Evolutionary conservation across 2,113 vertebrate species (phyloP), one percentile per base, ranked within the genome.

Genomic region (Dromiciops gliroides): DNA sequence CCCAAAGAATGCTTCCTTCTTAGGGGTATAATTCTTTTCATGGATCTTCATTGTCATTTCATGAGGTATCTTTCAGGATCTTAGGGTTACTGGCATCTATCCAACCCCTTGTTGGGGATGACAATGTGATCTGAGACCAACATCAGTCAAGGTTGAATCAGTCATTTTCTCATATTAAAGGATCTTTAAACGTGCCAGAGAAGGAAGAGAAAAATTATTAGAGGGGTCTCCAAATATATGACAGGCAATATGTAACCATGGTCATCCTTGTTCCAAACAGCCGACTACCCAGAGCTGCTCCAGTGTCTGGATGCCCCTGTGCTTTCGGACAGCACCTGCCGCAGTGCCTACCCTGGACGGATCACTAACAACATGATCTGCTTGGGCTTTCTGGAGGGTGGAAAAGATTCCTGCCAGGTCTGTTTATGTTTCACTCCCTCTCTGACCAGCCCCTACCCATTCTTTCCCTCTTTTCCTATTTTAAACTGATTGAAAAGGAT

Each of bases 321-420:
- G 51, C 90, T 99, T 89, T 98, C 98, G 5, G 3, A 98, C 8
- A 51, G 95, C 22, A 91, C 89, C 0, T 99, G 99, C 91, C 92
- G 94, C 0, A 90, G 0, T 0, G 97, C 98, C 94, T 99, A 99
- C 94, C 98, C 98, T 2, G 96, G 97, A 26, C 1, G 2, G 96
- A 99, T 99, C 97, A 98, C 98, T 50, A 96, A 93, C 23, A 98
- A 96, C 94, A 99, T 99, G 99, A 90, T 99, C 95, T 99, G 99
- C 2, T 96, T 98, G 9, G 99, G 98, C 51, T 99, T 97, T 97
- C 95, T 97, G 95, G 98, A 98, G 89, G 99, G 99, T 3, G 98
- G 98, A 52, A 99, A 98, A 94, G 99, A 99, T 83, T 25, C 99
- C n/a, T 99, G 99, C 97, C 98, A 99, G 98, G 99, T 99, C 92